Conservation (phyloP, 2,797 vertebrate genomes). For the Gobio occitaniae region DNA sequence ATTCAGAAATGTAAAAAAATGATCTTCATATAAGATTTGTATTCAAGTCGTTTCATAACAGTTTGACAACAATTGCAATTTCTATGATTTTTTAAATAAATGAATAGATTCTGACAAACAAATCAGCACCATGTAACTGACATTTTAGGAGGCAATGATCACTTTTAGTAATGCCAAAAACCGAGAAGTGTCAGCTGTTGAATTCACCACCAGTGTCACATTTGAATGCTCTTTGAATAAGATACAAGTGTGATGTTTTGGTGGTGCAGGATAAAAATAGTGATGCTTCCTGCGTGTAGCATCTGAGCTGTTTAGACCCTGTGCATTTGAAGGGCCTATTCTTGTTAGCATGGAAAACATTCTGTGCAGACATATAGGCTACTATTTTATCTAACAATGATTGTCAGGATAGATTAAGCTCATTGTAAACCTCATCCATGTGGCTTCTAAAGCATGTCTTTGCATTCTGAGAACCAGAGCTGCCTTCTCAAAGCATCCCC, state of each 20-base stretch:
- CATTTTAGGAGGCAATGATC: not conserved
- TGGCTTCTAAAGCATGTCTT: not conserved
- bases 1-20: not conserved
- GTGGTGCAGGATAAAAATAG: not conserved
- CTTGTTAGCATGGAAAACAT: conserved; percentile 36
- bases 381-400: conserved; percentile 34
- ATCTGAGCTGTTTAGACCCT: conserved; percentile 16
- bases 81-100: not conserved
- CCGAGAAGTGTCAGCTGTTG: not conserved
- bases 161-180: not conserved
- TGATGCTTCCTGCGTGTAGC: not conserved
- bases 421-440: conserved; percentile 19
- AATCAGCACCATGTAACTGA: not conserved
- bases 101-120: not conserved
- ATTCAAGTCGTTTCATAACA: not conserved
- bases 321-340: not conserved
- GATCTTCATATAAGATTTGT: not conserved
- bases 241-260: not conserved
- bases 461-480: conserved; percentile 12
- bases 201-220: not conserved
- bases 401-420: conserved; percentile 39
- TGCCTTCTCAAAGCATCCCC: conserved; percentile 3
- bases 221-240: not conserved
- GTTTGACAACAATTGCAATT: not conserved
- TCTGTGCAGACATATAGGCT: conserved; percentile 9